A percentile compares a stretch with the other conserved stretches of the same genome.
Evolutionary conservation across 2,888 invertebrate species (phyloP).

Genomic region (Eristalis pertinax): DNA sequence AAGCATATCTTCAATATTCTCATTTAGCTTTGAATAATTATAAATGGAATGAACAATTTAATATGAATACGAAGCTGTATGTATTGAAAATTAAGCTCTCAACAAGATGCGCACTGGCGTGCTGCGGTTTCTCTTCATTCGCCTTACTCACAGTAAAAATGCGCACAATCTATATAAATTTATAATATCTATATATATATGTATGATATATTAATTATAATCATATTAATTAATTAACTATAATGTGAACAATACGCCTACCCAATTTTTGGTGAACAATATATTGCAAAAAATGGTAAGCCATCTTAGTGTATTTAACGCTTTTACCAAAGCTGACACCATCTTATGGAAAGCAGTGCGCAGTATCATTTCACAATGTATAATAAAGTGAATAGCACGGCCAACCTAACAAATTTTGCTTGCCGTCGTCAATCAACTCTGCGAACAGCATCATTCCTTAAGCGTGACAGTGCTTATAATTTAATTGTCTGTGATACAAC

Average conservation of each 20-base stretch:
- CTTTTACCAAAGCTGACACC: not conserved
- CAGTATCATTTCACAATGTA: not conserved
- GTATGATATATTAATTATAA: not conserved
- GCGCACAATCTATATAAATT: constrained; percentile 16
- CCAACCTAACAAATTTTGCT: not conserved
- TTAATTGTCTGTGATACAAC: constrained; percentile 10
- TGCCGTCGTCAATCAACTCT: not conserved
- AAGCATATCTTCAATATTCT: not conserved
- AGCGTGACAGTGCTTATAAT: constrained; percentile 1
- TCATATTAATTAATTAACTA: not conserved
- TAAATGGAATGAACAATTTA: not conserved
- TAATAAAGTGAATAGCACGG: not conserved
- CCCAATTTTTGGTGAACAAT: not conserved
- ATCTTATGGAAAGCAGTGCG: not conserved
- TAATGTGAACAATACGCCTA: not conserved
- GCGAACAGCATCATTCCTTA: not conserved
- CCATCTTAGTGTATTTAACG: not conserved
- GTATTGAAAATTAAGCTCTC: not conserved
- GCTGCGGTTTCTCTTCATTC: constrained; percentile 1
- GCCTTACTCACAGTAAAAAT: constrained; percentile 15
- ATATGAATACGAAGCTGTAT: not conserved
- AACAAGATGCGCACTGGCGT: constrained; percentile 23
- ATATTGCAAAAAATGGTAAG: not conserved
- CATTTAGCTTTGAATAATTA: not conserved
- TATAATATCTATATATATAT: not conserved